These are phyloP conservation scores for Gopherus flavomarginatus DNA, from an alignment of 2,113 vertebrate genomes.

Conservation along the genomic window DNA sequence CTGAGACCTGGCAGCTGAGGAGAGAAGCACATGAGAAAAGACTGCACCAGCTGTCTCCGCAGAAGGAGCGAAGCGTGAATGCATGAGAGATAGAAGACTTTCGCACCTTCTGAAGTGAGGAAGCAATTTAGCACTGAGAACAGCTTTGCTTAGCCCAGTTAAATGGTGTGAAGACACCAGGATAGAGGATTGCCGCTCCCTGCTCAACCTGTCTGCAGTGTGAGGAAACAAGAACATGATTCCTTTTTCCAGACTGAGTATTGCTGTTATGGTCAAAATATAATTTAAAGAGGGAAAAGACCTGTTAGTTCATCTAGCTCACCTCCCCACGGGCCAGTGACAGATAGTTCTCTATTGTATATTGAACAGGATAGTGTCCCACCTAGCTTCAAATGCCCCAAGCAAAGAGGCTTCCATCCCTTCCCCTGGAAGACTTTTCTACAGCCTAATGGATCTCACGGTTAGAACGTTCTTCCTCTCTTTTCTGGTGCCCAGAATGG, in stretches of 20 bases:
- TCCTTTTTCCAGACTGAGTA: not conserved
- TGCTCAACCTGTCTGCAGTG: conserved; percentile 52
- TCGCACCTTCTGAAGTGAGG: conserved; percentile 60
- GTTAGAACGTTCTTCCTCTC: not conserved
- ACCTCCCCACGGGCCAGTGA: not conserved
- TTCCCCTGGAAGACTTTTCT: not conserved
- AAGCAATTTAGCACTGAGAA: conserved; percentile 73
- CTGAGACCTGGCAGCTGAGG: conserved; percentile 16
- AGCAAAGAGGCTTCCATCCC: not conserved
- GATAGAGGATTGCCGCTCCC: conserved; percentile 72
- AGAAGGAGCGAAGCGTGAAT: conserved; percentile 57
- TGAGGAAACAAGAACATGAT: conserved; percentile 9
- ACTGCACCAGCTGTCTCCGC: conserved; percentile 57
- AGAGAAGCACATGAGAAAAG: conserved; percentile 38
- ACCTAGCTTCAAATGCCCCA: conserved; percentile 21
- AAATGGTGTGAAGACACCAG: conserved; percentile 78
- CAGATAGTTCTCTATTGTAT: not conserved
- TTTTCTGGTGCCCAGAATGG: not conserved
- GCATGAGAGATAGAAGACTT: conserved; percentile 38
- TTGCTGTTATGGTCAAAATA: conserved; percentile 1
- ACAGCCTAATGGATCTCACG: not conserved
- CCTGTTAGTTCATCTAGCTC: not conserved
- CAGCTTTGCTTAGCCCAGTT: conserved; percentile 69
- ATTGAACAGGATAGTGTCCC: not conserved
- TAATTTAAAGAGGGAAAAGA: not conserved